Conservation (phyloP, 2,888 invertebrate genomes). For the Slavum lentiscoides region DNA sequence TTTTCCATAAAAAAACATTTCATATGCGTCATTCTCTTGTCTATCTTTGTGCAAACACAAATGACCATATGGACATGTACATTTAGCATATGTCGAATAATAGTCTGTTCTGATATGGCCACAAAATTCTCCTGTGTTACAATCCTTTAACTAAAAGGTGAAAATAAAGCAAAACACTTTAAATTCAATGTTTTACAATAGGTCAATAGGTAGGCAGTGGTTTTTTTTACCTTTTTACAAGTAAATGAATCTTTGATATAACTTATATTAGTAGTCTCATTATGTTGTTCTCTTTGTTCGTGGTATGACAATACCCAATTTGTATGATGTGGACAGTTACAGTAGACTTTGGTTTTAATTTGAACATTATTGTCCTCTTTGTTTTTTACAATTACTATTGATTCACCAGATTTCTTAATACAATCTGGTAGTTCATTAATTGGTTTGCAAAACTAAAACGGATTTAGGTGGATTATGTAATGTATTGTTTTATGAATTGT, state of each 20-base stretch:
- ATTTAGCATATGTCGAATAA: constrained; percentile 67
- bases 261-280: constrained; percentile 57
- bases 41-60: constrained; percentile 66
- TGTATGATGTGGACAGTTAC: constrained; percentile 58
- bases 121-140: constrained; percentile 66
- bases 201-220: not conserved
- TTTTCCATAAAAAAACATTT: constrained; percentile 64
- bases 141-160: constrained; percentile 61
- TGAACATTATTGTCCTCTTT: constrained; percentile 58
- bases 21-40: constrained; percentile 61
- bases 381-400: constrained; percentile 38
- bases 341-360: constrained; percentile 59
- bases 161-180: not conserved
- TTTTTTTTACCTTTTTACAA: constrained; percentile 40
- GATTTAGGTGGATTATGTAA: constrained; percentile 7
- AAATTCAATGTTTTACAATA: constrained; percentile 1
- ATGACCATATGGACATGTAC: constrained; percentile 67
- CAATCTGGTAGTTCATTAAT: constrained; percentile 58
- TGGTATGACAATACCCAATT: constrained; percentile 61
- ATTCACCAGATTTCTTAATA: constrained; percentile 19
- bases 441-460: constrained; percentile 64
- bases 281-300: constrained; percentile 58
- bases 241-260: constrained; percentile 34
- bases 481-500: not conserved
- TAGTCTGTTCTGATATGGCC: constrained; percentile 67